Evolutionary conservation across 2,113 vertebrate species (phyloP), one percentile per base, ranked within the genome.

Genomic region (Rhinopomastus cyanomelas): DNA sequence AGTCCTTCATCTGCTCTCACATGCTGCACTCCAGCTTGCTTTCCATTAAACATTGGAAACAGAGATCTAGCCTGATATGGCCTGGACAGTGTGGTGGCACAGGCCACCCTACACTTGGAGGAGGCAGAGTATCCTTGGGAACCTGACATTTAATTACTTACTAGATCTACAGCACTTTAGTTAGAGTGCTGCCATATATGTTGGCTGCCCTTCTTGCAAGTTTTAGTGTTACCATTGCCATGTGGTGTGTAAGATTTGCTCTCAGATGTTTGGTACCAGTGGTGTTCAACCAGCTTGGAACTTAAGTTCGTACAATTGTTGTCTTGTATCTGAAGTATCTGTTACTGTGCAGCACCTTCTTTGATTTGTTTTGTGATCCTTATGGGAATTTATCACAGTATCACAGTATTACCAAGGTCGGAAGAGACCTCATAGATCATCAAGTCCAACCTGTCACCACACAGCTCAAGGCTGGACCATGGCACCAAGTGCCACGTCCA

Each of bases 31-130:
- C 32, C 48, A 25, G 16, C 32, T 37, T 27, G 30, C 11, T 61
- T 5, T 56, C 19, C 3, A 1, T 42, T 2, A 3, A 25, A 11
- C 16, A 32, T 26, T 4, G 56, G 61, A 49, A 62, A 23, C 0
- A 5, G 48, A 3, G 11, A 32, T 29, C 12, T 25, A 4, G 34
- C 10, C 4, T 13, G 17, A 10, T 3, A 4, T 2, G 2, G 29
- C 37, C 22, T 1, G 2, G 12, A 19, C 1, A 8, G 39, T 61
- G 48, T 18, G 2, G 1, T 60, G 39, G 17, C 21, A 34, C 20
- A 9, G 29, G 16, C 18, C 1, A 2, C 19, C n/a, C 49, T 26
- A 13, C 16, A 19, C 55, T 5, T 0, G 2, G 21, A 51, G 16
- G 60, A 56, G 48, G 26, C 34, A 49, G 49, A 67, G 39, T 30